phyloP scores from a whole-genome alignment of 2,113 vertebrate genomes.

The Parus major region DNA sequence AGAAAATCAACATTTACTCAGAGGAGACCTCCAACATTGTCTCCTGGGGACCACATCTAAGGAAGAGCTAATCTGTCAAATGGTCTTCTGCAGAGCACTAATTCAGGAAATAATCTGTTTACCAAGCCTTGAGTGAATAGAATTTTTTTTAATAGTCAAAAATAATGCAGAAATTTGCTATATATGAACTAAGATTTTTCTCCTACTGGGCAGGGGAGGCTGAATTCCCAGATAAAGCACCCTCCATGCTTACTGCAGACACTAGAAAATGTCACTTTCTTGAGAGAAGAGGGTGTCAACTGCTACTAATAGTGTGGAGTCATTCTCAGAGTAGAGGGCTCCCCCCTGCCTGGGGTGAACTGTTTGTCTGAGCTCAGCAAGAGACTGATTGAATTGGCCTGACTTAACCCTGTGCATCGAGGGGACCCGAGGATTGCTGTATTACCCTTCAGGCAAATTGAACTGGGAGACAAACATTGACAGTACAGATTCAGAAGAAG shows the following conservation, averaged over 20 bases:
- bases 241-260: not conserved
- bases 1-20: not conserved
- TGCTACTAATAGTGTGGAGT: not conserved
- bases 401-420: not conserved
- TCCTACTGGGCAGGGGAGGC: not conserved
- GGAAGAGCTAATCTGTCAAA: not conserved
- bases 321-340: not conserved
- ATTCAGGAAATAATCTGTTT: not conserved
- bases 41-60: not conserved
- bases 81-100: not conserved
- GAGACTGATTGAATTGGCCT: not conserved
- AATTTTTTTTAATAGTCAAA: not conserved
- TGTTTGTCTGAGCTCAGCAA: not conserved
- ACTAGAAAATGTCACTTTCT: not conserved
- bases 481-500: conserved; percentile 5
- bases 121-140: not conserved
- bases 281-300: not conserved
- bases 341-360: not conserved
- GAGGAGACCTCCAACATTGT: not conserved
- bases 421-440: not conserved
- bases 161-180: not conserved
- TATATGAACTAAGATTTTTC: not conserved
- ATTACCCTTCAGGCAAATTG: not conserved
- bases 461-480: conserved; percentile 30
- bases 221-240: not conserved